Base-by-base conservation (phyloP, 2,113 vertebrate species). In the Hymenochirus boettgeri region DNA sequence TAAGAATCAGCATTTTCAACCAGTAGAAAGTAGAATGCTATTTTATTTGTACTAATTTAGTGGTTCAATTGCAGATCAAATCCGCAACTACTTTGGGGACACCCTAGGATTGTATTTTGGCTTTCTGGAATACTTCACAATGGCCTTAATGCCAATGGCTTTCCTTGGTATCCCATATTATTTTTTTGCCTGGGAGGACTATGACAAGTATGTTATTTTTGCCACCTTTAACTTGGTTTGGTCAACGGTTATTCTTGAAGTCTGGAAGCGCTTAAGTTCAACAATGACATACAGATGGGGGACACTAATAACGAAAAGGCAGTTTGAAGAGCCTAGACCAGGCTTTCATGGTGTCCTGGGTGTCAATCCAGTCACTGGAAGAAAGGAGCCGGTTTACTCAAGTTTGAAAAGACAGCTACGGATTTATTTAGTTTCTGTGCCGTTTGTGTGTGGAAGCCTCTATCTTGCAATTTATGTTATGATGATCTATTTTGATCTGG, bases 401-500 rank as follows among this genome's bases (percentile, higher is more conserved):
- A 91, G 86, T 70, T 52, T 81, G 55, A 93, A 85, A 84, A 88
- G 95, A 8, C 93, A 91, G 45, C 33, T 98, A 24, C 86, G 94
- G 2, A 82, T 96, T 74, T 99, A 97, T 77, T 82, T 98, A 17
- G 91, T 98, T 65, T 99, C 96, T 0, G 74, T 99, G 66, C 96
- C 96, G 0, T 98, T 99, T 24, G 96, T 98, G 72, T 90, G 94
- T 80, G 79, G 96, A 71, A 96, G 91, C 61, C 91, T 99, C 55
- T 97, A 94, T 72, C 70, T 92, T 67, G 92, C 94, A 0, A 83
- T 96, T 31, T 87, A 88, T 0, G 80, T 97, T 70, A 98, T 99
- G 96, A 97, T 95, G 94, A 84, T 97, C 75, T 99, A 99, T 88
- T 99, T 99, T 25, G 79, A 83, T 52, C 78, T 94, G 88, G 96